phyloP scores from a whole-genome alignment of 2,888 invertebrate species.

The Crossocerus cetratus region DNA sequence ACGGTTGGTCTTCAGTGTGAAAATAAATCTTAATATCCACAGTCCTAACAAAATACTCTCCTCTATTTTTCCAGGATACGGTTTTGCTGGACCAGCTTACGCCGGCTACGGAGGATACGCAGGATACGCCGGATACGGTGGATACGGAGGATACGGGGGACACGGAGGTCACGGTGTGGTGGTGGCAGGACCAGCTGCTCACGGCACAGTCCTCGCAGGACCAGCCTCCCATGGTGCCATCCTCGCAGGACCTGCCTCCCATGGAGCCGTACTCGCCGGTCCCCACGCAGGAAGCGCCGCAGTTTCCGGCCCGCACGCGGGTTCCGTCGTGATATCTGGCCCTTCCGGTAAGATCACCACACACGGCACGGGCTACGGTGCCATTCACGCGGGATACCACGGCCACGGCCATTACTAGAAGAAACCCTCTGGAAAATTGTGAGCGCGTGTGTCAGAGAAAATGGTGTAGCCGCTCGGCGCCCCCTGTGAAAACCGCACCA shows the following conservation, averaged over 20 bases:
- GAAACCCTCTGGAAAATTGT: background rate
- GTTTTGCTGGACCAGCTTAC: conserved; percentile 31
- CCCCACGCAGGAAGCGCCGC: conserved; percentile 72
- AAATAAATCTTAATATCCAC: background rate
- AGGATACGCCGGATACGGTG: conserved; percentile 56
- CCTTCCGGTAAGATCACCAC: conserved; percentile 74
- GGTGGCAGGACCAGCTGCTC: conserved; percentile 53
- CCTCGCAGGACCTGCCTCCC: conserved; percentile 68
- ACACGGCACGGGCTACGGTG: conserved; percentile 73
- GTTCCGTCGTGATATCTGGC: conserved; percentile 72
- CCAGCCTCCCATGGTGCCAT: conserved; percentile 68
- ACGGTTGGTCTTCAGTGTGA: conserved; percentile 24
- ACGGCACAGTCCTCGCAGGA: conserved; percentile 67
- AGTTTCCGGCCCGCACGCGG: conserved; percentile 70
- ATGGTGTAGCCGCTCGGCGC: background rate
- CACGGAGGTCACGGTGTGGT: conserved; percentile 59
- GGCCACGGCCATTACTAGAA: conserved; percentile 61
- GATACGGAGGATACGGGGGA: conserved; percentile 53
- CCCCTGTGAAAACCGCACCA: background rate
- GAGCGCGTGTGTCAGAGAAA: background rate
- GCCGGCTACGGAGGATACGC: conserved; percentile 36
- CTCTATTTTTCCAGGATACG: conserved; percentile 17
- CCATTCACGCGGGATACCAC: conserved; percentile 65
- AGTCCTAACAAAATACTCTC: background rate
- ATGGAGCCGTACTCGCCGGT: conserved; percentile 70